Evolutionary conservation across 1,140 invertebrate species (phyloP), one percentile per base, ranked within the genome.

Genomic region (Drosophila subpulchrella): DNA sequence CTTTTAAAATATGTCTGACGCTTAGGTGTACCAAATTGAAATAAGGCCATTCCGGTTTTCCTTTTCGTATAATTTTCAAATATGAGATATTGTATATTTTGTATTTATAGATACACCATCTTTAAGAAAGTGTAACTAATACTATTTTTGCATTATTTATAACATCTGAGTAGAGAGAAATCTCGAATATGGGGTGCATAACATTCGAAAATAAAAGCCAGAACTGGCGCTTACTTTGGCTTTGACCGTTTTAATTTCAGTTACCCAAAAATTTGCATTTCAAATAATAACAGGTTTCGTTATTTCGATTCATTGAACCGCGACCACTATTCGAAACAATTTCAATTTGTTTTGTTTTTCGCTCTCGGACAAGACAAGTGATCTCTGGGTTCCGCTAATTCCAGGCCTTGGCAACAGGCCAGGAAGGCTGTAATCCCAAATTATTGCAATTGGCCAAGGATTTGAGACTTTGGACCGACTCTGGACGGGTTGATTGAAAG

Each of bases 221-320:
- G 46, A 48, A 48, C 12, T 61, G 50, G 34, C 34, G 38, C 38
- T 27, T 42, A 59, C 41, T 62, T 62, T n/a, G 54, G 38, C 59
- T 58, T 17, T 61, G 62, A 76, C 27, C 54, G 67, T 78, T 78
- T 78, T 58, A 42, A 81, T 78, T 75, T 78, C 44, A 55, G 56
- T 70, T 83, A 65, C 30, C 6, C 6, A 46, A 65, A 62, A 78
- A 73, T 85, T 83, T 61, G 78, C 70, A 88, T 79, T 61, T 77
- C 24, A 65, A 73, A 70, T 75, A 53, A 59, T 75, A 89, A 88
- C 84, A 76, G 79, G 83, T 88, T 88, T 88, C 13, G 41, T 56
- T 46, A 60, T 60, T 62, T 70, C 38, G 42, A 78, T 71, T 58
- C 65, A 77, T 57, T 78, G 75, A 71, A 78, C 75, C 65, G 65